Conservation (phyloP, 2,113 vertebrate genomes). For the Clarias gariepinus region DNA sequence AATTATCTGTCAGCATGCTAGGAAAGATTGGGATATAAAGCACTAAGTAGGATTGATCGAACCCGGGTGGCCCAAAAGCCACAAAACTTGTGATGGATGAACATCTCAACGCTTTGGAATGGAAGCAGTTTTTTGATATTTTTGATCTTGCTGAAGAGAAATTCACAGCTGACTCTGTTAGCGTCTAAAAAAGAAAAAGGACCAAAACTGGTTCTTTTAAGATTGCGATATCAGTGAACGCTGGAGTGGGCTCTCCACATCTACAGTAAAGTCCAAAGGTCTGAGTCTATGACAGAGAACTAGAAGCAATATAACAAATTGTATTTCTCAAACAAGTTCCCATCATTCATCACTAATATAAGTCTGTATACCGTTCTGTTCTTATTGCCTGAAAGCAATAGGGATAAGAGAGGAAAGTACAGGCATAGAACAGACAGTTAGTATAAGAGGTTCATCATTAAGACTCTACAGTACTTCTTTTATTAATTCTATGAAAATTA, state of each 20-base stretch:
- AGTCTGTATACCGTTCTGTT: neutral
- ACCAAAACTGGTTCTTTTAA: constrained; percentile 6
- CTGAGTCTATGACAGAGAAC: neutral
- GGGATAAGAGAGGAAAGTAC: neutral
- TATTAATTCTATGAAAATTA: neutral
- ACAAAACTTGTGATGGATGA: constrained; percentile 60
- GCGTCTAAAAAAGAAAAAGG: neutral
- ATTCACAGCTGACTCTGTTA: constrained; percentile 10
- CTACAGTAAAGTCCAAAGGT: neutral
- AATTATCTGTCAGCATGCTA: constrained; percentile 62
- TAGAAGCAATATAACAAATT: neutral
- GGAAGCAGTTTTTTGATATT: constrained; percentile 38
- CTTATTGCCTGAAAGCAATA: neutral
- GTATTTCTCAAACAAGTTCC: neutral
- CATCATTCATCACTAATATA: neutral
- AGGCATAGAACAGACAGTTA: neutral
- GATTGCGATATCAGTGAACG: neutral
- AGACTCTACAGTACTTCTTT: neutral
- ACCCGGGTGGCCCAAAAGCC: constrained; percentile 68
- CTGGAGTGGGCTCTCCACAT: neutral
- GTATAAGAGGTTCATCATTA: neutral
- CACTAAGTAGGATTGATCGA: constrained; percentile 76
- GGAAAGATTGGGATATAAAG: constrained; percentile 59
- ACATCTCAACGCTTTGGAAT: neutral
- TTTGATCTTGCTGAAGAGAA: constrained; percentile 26